These are phyloP conservation scores for Agrilus planipennis DNA, from an alignment of 1,140 invertebrate species.

Conservation along the genomic window DNA sequence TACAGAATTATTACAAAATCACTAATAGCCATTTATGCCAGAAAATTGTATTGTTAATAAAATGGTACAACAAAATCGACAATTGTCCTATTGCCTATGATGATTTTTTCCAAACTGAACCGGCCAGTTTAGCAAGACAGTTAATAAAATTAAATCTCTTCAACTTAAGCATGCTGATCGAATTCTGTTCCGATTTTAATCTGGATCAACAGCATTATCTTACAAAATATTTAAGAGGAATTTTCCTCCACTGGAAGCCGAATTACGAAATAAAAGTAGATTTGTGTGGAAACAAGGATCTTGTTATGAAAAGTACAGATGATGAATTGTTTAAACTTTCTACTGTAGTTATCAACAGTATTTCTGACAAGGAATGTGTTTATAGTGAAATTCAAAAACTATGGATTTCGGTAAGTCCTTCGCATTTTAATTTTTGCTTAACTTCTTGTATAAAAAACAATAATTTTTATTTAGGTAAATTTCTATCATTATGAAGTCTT, in stretches of 20 bases:
- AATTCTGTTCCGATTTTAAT: slow-evolving; percentile 25
- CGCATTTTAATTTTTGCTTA: slow-evolving; percentile 1
- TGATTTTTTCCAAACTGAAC: slow-evolving; percentile 13
- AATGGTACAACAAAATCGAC: slow-evolving; percentile 23
- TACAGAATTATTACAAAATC: slow-evolving; percentile 8
- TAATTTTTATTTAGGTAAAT: slow-evolving; percentile 18
- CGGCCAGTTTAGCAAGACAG: slow-evolving; percentile 14
- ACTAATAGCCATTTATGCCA: background rate
- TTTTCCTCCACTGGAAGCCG: slow-evolving; percentile 23
- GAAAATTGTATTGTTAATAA: slow-evolving; percentile 7
- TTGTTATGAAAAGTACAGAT: slow-evolving; percentile 14
- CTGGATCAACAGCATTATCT: slow-evolving; percentile 18
- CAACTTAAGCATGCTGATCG: slow-evolving; percentile 10
- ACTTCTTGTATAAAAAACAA: no score
- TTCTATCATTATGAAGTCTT: slow-evolving; percentile 31
- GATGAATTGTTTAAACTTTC: slow-evolving; percentile 14
- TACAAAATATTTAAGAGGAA: slow-evolving; percentile 16
- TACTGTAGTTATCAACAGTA: slow-evolving; percentile 10
- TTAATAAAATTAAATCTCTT: slow-evolving; percentile 16
- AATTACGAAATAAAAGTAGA: slow-evolving; percentile 16
- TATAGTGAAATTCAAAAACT: slow-evolving; percentile 9
- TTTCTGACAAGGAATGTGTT: slow-evolving; percentile 12
- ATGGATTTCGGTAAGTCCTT: slow-evolving; percentile 12
- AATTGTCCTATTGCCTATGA: slow-evolving; percentile 14
- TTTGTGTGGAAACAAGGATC: slow-evolving; percentile 8